Percentiles rank a stretch among this genome's conserved stretches.
Evolutionary conservation across 2,888 invertebrate species (phyloP).

Genomic region (Cephus pulcher): DNA sequence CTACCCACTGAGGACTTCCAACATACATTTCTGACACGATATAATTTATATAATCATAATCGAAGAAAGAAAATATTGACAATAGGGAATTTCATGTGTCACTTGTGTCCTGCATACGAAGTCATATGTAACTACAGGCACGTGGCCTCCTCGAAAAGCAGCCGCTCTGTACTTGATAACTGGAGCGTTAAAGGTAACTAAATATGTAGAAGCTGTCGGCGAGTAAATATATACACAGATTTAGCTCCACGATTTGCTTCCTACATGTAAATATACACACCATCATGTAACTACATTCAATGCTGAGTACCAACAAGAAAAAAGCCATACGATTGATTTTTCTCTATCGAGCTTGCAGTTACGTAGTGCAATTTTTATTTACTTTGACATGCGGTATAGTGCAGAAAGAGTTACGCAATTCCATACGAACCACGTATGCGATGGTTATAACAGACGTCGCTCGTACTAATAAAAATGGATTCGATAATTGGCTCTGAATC

Average conservation of each 20-base stretch:
- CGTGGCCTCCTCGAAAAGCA: neutral
- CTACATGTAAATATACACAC: neutral
- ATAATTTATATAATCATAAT: slow-evolving; percentile 29
- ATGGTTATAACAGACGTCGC: neutral
- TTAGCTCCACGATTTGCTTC: neutral
- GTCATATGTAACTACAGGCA: neutral
- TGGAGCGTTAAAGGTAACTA: slow-evolving; percentile 9
- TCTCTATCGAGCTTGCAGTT: neutral
- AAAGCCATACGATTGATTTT: neutral
- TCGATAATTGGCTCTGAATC: slow-evolving; percentile 9
- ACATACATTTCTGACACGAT: slow-evolving; percentile 14
- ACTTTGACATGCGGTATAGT: neutral
- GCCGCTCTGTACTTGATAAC: slow-evolving; percentile 3
- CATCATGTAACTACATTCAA: neutral
- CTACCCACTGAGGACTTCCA: slow-evolving; percentile 29
- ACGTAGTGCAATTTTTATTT: too few relatives aligned
- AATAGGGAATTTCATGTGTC: neutral
- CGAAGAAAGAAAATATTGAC: neutral
- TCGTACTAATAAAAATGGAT: neutral
- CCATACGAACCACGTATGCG: neutral
- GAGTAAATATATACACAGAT: neutral
- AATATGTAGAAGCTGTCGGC: neutral
- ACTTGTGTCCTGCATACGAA: neutral
- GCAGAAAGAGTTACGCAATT: neutral
- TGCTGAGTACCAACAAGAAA: neutral